Conservation (phyloP, 2,888 invertebrate species). For the Parnassius orleans region DNA sequence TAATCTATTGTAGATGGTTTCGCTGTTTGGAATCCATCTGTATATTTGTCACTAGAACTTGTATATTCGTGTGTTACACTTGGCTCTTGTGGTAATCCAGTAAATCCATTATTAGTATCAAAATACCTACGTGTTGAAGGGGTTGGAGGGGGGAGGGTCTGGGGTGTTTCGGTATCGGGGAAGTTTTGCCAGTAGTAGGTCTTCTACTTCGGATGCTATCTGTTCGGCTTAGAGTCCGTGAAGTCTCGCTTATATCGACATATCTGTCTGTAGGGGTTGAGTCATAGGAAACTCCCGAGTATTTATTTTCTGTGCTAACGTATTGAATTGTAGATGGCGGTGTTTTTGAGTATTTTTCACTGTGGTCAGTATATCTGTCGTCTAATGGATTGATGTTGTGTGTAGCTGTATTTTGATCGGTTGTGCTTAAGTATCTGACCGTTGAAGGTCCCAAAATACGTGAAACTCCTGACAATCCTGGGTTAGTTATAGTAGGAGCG, state of each 20-base stretch:
- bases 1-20: constrained; percentile 19
- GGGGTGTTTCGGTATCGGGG: constrained; percentile 11
- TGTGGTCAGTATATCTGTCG: constrained; percentile 22
- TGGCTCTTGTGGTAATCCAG: not conserved
- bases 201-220: constrained; percentile 17
- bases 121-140: constrained; percentile 14
- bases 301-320: constrained; percentile 18
- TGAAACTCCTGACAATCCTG: constrained; percentile 30
- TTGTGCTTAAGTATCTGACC: constrained; percentile 26
- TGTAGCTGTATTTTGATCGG: constrained; percentile 18
- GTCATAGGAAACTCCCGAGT: constrained; percentile 15
- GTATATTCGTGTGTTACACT: constrained; percentile 8
- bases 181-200: constrained; percentile 12
- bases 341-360: constrained; percentile 18
- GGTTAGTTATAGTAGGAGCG: constrained; percentile 30
- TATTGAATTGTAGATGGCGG: constrained; percentile 17
- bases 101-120: not conserved
- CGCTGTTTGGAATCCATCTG: constrained; percentile 7
- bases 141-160: constrained; percentile 4
- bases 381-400: constrained; percentile 19
- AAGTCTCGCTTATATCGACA: constrained; percentile 26
- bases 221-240: constrained; percentile 13
- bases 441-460: constrained; percentile 33
- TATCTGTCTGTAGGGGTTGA: constrained; percentile 30
- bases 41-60: constrained; percentile 13